phyloP scores from a whole-genome alignment of 2,888 invertebrate species.

The Prenolepis imparis region DNA sequence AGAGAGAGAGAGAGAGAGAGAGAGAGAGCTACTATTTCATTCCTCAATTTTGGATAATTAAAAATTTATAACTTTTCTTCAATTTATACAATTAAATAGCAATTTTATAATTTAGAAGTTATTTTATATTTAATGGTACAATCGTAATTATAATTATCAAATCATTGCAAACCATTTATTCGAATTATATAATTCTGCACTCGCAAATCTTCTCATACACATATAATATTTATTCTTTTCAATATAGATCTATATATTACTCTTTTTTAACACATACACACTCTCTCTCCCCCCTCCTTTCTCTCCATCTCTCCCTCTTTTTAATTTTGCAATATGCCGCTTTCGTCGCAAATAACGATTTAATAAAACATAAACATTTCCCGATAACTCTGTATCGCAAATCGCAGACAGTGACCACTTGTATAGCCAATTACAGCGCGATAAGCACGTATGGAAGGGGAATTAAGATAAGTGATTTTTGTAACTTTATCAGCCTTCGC shows the following conservation, averaged over 20 bases:
- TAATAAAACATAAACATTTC: conserved; percentile 27
- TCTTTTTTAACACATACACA: not conserved
- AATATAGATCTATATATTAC: not conserved
- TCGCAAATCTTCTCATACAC: not conserved
- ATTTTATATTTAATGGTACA: not conserved
- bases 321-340: not conserved
- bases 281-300: too few relatives aligned
- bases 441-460: conserved; percentile 26
- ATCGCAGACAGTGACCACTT: conserved; percentile 10
- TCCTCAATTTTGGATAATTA: not conserved
- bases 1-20: too few relatives aligned
- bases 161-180: not conserved
- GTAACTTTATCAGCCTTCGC: not conserved
- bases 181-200: not conserved
- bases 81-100: not conserved
- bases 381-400: conserved; percentile 25
- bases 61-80: not conserved
- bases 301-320: not conserved
- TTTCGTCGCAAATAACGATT: conserved; percentile 36
- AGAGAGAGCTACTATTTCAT: not conserved
- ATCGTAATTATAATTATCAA: conserved; percentile 17
- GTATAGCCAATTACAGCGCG: conserved; percentile 38
- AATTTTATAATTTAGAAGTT: not conserved
- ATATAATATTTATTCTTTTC: not conserved
- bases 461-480: conserved; percentile 49